These are phyloP conservation scores for Orthonyx spaldingii DNA, from an alignment of 2,113 vertebrate species.

Conservation along the genomic window DNA sequence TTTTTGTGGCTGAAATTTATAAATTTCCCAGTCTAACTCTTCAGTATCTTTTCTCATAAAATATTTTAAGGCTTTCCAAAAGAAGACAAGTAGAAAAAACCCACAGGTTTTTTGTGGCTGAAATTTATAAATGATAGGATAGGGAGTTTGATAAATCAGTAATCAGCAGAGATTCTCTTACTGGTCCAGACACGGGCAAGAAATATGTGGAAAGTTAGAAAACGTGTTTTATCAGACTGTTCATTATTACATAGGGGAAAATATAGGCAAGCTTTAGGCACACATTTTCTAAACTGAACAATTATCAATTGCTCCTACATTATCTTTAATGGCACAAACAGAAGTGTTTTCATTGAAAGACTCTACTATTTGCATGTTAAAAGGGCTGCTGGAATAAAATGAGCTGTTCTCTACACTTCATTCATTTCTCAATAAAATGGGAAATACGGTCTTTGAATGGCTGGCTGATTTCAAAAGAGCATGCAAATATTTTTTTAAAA, in stretches of 20 bases:
- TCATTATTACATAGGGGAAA: neutral
- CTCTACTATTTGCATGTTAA: conserved; percentile 2
- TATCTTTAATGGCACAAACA: neutral
- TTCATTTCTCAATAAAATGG: conserved; percentile 33
- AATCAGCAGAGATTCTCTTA: neutral
- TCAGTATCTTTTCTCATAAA: neutral
- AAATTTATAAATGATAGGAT: neutral
- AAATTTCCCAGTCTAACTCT: neutral
- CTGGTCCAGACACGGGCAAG: neutral
- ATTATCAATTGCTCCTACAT: neutral
- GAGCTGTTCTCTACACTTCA: conserved; percentile 1
- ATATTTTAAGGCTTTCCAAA: neutral
- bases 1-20: too few relatives aligned
- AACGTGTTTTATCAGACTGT: neutral
- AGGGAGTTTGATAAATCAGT: neutral
- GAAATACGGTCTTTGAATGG: neutral
- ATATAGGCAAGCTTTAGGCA: neutral
- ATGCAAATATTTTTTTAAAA: conserved; percentile 54
- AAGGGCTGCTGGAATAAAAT: neutral
- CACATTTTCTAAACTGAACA: neutral
- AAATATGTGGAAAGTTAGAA: neutral
- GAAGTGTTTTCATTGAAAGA: neutral
- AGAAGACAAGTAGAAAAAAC: neutral
- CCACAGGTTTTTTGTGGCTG: neutral
- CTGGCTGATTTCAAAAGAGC: conserved; percentile 25